Evolutionary conservation across 2,888 invertebrate genomes (phyloP).

Genomic region (Philhelius pedissequus): DNA sequence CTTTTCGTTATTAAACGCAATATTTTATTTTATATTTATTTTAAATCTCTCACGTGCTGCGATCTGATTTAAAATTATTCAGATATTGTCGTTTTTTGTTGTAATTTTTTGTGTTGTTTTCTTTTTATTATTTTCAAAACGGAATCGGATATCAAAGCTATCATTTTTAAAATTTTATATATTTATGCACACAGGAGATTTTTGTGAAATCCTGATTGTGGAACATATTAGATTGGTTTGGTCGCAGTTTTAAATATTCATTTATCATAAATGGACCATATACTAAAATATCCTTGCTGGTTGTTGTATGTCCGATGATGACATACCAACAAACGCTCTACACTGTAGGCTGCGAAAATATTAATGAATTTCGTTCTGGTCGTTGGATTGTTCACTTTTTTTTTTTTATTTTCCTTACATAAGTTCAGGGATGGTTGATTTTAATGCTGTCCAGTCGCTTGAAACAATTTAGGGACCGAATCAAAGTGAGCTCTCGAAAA

Average conservation of each 20-base stretch:
- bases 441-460: slow-evolving; percentile 48
- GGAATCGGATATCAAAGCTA: slow-evolving; percentile 42
- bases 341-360: slow-evolving; percentile 7
- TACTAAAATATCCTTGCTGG: background rate
- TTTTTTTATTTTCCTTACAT: background rate
- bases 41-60: slow-evolving; percentile 38
- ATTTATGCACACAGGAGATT: background rate
- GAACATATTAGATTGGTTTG: slow-evolving; percentile 23
- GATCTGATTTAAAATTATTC: background rate
- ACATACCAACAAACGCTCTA: background rate
- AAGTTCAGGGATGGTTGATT: slow-evolving; percentile 21
- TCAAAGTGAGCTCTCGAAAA: slow-evolving; percentile 40
- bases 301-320: background rate
- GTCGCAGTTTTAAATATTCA: slow-evolving; percentile 54
- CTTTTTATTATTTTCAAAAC: background rate
- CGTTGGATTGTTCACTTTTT: slow-evolving; percentile 21
- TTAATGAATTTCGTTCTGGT: slow-evolving; percentile 41
- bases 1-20: background rate
- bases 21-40: slow-evolving; percentile 12
- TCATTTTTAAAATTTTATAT: slow-evolving; percentile 14
- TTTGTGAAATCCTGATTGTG: slow-evolving; percentile 4
- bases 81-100: background rate
- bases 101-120: background rate
- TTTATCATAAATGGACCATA: slow-evolving; percentile 52
- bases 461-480: slow-evolving; percentile 54